Base-by-base conservation (phyloP, 2,797 vertebrate genomes). In the Balearica regulorum region DNA sequence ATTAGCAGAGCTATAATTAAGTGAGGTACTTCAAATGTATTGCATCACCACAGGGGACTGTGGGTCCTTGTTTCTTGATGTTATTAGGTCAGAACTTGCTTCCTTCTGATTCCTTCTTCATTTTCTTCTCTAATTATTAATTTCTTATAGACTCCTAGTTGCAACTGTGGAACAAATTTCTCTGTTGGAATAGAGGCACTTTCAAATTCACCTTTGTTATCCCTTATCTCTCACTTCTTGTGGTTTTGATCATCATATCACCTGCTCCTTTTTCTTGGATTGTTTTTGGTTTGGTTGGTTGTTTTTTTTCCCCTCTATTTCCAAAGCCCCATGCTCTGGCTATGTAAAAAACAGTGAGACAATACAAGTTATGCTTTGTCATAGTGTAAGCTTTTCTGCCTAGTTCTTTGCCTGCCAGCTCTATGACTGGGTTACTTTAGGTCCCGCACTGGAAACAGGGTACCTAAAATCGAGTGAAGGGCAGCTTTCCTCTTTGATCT, bases 1-100 rank as follows among this genome's bases (percentile, higher is more conserved):
- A 89, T 95, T 87, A 88, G n/a, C 26, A 53, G 43, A 76, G 54
- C 62, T 76, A 48, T 93, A 94, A 96, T 86, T 83, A 87, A 87
- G 35, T 8, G 3, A 87, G 73, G 72, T 51, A 66, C 49, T 95
- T 96, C 77, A 90, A 81, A 75, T 22, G 7, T 69, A 60, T 22
- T 35, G 43, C 26, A 58, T 89, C 86, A 33, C 73, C 39, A 55
- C n/a, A 48, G 73, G 70, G 14, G 26, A 69, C 46, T 61, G 18
- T n/a, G 22, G 17, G 49, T 51, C 39, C 48, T 79, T 71, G 9
- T 62, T 82, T 91, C 73, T 83, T 93, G 53, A 76, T 66, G 43
- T 90, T 95, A 48, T 55, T 89, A 84, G 83, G 83, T 69, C 77
- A 93, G 60, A 84, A 92, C 16, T 54, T 79, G 33, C 41, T 90